These are phyloP conservation scores for Leucosticte australis DNA, from an alignment of 2,113 vertebrate species.

Conservation along the genomic window DNA sequence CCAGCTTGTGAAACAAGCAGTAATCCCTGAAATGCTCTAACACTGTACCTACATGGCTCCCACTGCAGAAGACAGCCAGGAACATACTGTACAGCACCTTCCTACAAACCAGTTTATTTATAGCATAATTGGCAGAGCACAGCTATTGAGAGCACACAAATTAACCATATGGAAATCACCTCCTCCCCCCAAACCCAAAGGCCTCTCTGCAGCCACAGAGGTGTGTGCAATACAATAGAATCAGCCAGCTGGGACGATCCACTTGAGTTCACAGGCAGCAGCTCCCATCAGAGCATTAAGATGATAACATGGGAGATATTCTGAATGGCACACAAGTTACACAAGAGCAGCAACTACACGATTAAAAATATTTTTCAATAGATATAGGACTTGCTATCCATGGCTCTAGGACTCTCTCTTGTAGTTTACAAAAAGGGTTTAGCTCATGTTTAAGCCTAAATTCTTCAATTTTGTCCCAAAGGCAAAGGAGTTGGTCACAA, in stretches of 20 bases:
- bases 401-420: not conserved
- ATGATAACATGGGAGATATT: not conserved
- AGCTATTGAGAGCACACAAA: not conserved
- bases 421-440: not conserved
- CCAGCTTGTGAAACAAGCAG: not conserved
- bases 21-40: not conserved
- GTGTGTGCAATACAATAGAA: not conserved
- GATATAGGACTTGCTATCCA: accelerated
- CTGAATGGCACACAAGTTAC: not conserved
- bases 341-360: not conserved
- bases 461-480: not conserved
- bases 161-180: not conserved
- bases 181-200: not conserved
- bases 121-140: not conserved
- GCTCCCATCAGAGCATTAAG: not conserved
- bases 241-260: not conserved
- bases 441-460: not conserved
- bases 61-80: not conserved
- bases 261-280: not conserved
- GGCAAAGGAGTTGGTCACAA: not conserved
- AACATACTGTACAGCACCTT: not conserved
- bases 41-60: not conserved
- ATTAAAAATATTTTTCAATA: not conserved
- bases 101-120: not conserved
- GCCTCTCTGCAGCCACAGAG: not conserved